Base-by-base conservation (phyloP, 2,888 invertebrate genomes). In the Agrochola lychnidis region DNA sequence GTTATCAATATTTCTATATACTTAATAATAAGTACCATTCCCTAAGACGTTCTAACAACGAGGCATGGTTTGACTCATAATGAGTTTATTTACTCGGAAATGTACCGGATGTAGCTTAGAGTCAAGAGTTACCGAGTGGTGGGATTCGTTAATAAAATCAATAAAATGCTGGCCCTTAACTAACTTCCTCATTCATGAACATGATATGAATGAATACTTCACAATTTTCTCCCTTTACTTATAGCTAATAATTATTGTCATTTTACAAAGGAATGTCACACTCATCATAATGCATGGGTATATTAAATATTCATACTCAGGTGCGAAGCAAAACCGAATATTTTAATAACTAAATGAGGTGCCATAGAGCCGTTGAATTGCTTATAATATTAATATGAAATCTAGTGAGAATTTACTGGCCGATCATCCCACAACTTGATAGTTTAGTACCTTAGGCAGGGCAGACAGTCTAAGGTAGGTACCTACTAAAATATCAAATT, bases 1-100 rank as follows among this genome's bases (percentile, higher is more conserved):
- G 81, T 83, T 83, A 83, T 81, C 81, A 83, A 78, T 81, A 83
- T 56, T 82, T 81, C 74, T 81, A 57, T 72, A 79, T 12, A 30
- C 30, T 30, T 30, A 63, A 81, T 72, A 74, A 71, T 78, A 78
- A 72, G 62, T 73, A 81, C 56, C 57, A 81, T 67, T 77, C 70
- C 51, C 64, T 80, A 63, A 63, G 72, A 71, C 51, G 77, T 80
- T 77, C 68, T 70, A 83, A 66, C 64, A 77, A 67, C 40, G 59
- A 61, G 78, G 56, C 66, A 56, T 68, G 83, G 59, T 56, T 83
- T 75, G 83, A 83, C 73, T 83, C 81, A 83, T 73, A 70, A 83
- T 76, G 79, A 70, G 76, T 63, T 63, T 62, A 73, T 78, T 78
- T 81, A 62, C 71, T 83, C 53, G 83, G 71, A 81, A 72, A 74